Percentiles rank a stretch among this genome's conserved stretches.
Evolutionary conservation across 2,888 invertebrate genomes (phyloP).

Genomic region (Philaethria dido): DNA sequence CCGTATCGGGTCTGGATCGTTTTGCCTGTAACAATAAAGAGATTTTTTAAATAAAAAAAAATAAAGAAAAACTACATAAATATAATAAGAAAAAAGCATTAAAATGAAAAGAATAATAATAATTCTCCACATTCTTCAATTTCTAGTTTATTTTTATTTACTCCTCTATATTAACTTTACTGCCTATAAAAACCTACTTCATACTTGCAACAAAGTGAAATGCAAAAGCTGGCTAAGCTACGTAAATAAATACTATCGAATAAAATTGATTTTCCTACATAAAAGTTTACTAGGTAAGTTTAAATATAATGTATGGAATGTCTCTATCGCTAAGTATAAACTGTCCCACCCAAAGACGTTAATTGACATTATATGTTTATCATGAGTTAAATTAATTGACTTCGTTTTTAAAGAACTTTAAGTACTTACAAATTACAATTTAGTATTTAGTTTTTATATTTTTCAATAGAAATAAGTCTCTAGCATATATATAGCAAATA

Average conservation of each 20-base stretch:
- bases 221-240: background rate
- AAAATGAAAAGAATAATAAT: background rate
- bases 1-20: constrained; percentile 86
- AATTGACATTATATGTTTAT: background rate
- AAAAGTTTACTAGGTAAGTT: background rate
- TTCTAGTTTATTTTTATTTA: background rate
- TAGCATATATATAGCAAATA: too few relatives aligned
- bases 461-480: too few relatives aligned
- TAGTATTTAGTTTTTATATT: too few relatives aligned
- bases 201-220: constrained; percentile 6
- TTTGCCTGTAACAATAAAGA: constrained; percentile 86
- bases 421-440: too few relatives aligned
- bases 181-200: background rate
- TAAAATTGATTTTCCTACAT: background rate
- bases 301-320: background rate
- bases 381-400: background rate
- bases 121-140: background rate
- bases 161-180: background rate
- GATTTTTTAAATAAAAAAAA: background rate
- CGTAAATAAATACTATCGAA: background rate
- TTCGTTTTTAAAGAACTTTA: too few relatives aligned
- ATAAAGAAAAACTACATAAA: too few relatives aligned
- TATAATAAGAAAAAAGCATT: background rate
- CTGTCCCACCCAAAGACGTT: background rate
- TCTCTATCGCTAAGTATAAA: background rate